Conservation (phyloP, 1,140 invertebrate species). For the Macrobrachium rosenbergii region DNA sequence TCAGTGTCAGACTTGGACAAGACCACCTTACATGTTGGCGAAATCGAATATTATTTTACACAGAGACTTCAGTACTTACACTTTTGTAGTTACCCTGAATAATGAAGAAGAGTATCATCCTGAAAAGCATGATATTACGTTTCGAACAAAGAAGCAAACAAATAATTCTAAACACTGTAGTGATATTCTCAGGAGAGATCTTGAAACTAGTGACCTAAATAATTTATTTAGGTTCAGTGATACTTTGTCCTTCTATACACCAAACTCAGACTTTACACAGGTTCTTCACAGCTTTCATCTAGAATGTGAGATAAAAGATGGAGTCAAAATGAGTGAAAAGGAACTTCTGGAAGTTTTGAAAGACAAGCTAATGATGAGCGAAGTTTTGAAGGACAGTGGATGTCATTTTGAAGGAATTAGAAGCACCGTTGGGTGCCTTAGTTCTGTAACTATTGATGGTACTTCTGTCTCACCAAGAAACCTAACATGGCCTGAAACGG, state of each 20-base stretch:
- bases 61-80: slow-evolving; percentile 18
- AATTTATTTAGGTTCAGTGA: slow-evolving; percentile 5
- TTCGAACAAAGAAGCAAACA: background rate
- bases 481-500: slow-evolving; percentile 45
- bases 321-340: background rate
- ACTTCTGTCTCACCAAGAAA: background rate
- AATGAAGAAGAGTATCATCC: slow-evolving; percentile 27
- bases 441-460: slow-evolving; percentile 13
- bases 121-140: slow-evolving; percentile 46
- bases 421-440: slow-evolving; percentile 38
- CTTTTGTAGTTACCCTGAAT: slow-evolving; percentile 37
- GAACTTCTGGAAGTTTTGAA: slow-evolving; percentile 9
- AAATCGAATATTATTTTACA: slow-evolving; percentile 53
- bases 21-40: slow-evolving; percentile 22
- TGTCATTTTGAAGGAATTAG: slow-evolving; percentile 20
- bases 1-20: slow-evolving; percentile 53
- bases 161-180: background rate
- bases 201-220: slow-evolving; percentile 5
- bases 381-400: background rate
- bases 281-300: slow-evolving; percentile 36
- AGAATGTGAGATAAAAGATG: slow-evolving; percentile 18
- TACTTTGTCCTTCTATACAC: slow-evolving; percentile 23
- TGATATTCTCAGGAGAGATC: slow-evolving; percentile 6
- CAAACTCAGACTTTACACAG: background rate
- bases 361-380: background rate